Base-by-base conservation (phyloP, 2,888 invertebrate genomes). In the Chloroclystis v-ata region DNA sequence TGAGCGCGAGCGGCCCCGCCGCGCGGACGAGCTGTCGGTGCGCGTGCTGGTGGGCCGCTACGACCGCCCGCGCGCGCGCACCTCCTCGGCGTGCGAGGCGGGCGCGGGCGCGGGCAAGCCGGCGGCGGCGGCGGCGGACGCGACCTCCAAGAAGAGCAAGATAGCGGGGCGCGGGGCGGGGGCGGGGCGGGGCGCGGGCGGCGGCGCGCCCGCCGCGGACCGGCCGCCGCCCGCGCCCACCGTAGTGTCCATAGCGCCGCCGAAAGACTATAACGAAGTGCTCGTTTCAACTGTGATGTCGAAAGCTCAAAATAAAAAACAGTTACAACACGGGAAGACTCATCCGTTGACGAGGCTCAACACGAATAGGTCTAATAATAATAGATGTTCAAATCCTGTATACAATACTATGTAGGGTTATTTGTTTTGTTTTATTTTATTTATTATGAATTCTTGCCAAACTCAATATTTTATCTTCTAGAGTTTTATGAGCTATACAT, bases 311-410 rank as follows among this genome's bases (percentile, higher is more conserved):
- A 92, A 90, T 63, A 94, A 94, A 80, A 92, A 94, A 82, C 94
- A 95, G 82, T 91, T 93, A 72, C 96, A 97, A 79, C 96, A 95
- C 78, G 97, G 97, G 65, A 95, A 95, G 83, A 96, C 94, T 69
- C 97, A 97, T 90, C 97, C 97, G 60, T 90, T 97, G 72, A 93
- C 96, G 69, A 93, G 94, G 91, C 91, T 97, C 82, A 93, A 92
- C 86, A 90, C 93, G 82, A 92, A 90, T 80, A 92, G 94, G 89
- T 92, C 86, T 90, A 92, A 86, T 75, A 92, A 86, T 75, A 92
- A 82, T 78, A 85, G 90, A 85, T 90, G 91, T 84, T 94, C 93
- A 83, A 93, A 94, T 89, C 91, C 93, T 73, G 94, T 95, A 82
- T 95, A 95, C 88, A 95, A 95, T 89, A 95, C 95, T 74, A 95